Conservation (phyloP, 53 echinoderm and acorn worm genomes). For the Pentamera pediparva region DNA sequence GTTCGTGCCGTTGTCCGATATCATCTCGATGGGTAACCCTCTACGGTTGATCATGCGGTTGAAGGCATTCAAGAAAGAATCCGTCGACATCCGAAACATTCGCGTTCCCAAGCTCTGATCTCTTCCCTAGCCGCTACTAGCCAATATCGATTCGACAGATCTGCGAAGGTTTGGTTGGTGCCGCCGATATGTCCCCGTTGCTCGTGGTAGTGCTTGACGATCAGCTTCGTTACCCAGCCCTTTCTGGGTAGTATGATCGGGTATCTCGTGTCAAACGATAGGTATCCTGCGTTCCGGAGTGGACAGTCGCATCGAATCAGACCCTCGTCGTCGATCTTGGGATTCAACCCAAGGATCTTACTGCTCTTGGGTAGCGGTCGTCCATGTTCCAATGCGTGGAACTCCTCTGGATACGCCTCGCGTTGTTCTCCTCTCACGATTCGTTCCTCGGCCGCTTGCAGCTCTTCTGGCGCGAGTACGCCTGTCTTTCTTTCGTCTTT, state of each 20-base stretch:
- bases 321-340: slow-evolving; percentile 15
- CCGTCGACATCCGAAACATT: background rate
- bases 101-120: background rate
- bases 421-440: slow-evolving; percentile 11
- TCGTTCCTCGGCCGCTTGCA: background rate
- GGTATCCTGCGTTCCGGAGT: background rate
- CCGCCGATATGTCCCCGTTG: background rate
- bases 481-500: slow-evolving; percentile 4
- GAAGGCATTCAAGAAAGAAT: slow-evolving; percentile 9
- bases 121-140: slow-evolving; percentile 5
- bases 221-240: slow-evolving; percentile 2
- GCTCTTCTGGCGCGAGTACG: background rate
- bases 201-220: slow-evolving; percentile 15
- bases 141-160: background rate
- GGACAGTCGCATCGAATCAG: background rate
- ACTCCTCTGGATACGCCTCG: background rate
- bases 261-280: slow-evolving; percentile 3
- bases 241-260: slow-evolving; percentile 20
- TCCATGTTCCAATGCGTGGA: background rate
- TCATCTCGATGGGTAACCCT: background rate
- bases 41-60: background rate
- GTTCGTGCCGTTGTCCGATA: slow-evolving; percentile 15
- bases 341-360: background rate
- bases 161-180: background rate
- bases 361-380: background rate